A percentile compares a stretch with the other conserved stretches of the same genome.
phyloP scores from a whole-genome alignment of 2,113 vertebrate species.

The Hystrix brachyura region DNA sequence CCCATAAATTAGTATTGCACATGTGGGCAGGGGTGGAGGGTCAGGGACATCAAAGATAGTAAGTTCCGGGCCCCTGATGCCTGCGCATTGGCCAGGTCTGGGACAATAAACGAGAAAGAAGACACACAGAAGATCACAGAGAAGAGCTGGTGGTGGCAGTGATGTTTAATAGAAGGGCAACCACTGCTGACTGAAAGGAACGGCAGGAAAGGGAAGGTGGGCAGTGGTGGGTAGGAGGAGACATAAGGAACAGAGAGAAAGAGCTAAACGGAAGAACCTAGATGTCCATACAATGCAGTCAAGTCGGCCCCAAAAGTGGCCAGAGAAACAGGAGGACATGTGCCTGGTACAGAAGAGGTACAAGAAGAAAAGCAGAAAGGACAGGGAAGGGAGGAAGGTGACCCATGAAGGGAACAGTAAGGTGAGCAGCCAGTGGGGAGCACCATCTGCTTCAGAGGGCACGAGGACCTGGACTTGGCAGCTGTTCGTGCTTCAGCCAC shows the following conservation, averaged over 20 bases:
- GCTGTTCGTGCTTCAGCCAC: neutral
- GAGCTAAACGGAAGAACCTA: neutral
- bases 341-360: neutral
- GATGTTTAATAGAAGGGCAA: neutral
- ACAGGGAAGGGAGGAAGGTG: constrained; percentile 26
- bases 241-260: neutral
- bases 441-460: constrained; percentile 28
- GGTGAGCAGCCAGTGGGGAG: neutral
- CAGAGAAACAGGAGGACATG: neutral
- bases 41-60: neutral
- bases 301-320: neutral
- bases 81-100: neutral
- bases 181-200: neutral
- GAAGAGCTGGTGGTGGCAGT: neutral
- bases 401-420: neutral
- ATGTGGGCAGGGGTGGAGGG: fast-evolving
- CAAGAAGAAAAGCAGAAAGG: neutral
- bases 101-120: neutral
- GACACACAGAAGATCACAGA: neutral
- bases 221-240: neutral
- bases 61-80: neutral
- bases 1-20: neutral
- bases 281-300: neutral
- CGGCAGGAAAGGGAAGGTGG: neutral
- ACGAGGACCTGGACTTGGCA: neutral